Conservation (phyloP, 2,888 invertebrate genomes). For the Gonocerus acuteangulatus region DNA sequence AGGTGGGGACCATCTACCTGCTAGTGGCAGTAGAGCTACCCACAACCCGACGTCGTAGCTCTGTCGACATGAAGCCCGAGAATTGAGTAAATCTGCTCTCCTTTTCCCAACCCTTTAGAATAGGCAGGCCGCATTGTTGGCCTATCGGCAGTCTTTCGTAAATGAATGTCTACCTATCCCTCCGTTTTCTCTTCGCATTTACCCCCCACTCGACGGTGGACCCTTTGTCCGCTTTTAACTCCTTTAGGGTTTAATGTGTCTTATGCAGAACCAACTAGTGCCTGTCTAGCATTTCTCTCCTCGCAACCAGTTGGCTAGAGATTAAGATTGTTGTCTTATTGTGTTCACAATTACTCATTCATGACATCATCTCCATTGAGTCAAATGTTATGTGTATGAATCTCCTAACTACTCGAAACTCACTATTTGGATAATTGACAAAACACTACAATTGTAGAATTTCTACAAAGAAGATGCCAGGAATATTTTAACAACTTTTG, state of each 20-base stretch:
- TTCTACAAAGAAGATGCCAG: not conserved
- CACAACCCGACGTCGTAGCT: not conserved
- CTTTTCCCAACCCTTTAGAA: not conserved
- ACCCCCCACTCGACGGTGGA: not conserved
- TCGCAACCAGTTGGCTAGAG: not conserved
- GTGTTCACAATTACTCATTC: not conserved
- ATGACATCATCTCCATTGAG: not conserved
- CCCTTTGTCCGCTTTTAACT: not conserved
- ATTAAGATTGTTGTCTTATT: not conserved
- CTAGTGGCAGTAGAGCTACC: too few relatives aligned
- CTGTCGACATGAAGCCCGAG: slow-evolving; percentile 4
- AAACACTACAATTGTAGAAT: not conserved
- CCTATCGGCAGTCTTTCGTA: not conserved
- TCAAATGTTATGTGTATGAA: not conserved
- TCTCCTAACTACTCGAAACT: not conserved
- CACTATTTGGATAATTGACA: not conserved
- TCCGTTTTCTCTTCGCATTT: not conserved
- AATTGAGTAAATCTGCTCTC: slow-evolving; percentile 6
- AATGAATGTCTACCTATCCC: not conserved
- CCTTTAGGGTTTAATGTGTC: not conserved
- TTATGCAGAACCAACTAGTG: not conserved
- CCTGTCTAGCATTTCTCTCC: not conserved
- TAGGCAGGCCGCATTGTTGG: not conserved
- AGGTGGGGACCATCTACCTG: too few relatives aligned
- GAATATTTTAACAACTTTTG: not conserved